Evolutionary conservation across 64 coral and sea anemone species (phyloP), one percentile per base, ranked within the genome.

Genomic region (Exaiptasia diaphana): DNA sequence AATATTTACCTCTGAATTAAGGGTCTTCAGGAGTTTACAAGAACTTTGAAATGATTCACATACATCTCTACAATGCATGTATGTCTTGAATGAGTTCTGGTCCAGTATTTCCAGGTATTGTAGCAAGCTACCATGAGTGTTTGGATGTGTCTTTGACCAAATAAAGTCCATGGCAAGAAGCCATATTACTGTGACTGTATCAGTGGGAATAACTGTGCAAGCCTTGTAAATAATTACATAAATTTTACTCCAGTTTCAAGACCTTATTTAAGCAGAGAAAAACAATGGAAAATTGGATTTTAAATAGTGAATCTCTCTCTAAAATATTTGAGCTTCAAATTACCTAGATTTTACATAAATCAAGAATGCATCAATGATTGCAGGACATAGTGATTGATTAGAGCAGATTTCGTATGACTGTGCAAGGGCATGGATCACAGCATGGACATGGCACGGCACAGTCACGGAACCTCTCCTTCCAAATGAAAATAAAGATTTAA

Each of bases 171-270:
- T 89, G 20, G 87, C 81, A 22, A 94, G 43, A 4, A 94, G 53
- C 85, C 85, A 94, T 56, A 94, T 79, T 0, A 94, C 86, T 23
- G 91, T 94, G 11, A 70, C 84, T 64, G 83, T 58, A 49, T 91
- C 83, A 29, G 87, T 74, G 37, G 88, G 64, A 15, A 91, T 24
- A n/a, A 97, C 52, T 67, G 27, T 69, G 43, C 48, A 38, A 55
- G 88, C 71, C 82, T 90, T n/a, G 21, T 70, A 81, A n/a, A 81
- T 43, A 12, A 40, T 17, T 41, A 37, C 29, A 72, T 38, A 1
- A 71, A 17, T 38, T n/a, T 9, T 15, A 5, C 56, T 0, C 4
- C 25, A 26, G 34, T 14, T 0, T 1, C 0, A 35, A 50, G 49
- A 4, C n/a, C n/a, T n/a, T n/a, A n/a, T n/a, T n/a, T n/a, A n/a